Percentiles rank a stretch among this genome's conserved stretches.
Evolutionary conservation across 2,888 invertebrate genomes (phyloP).

Genomic region (Linnaemya vulpina): DNA sequence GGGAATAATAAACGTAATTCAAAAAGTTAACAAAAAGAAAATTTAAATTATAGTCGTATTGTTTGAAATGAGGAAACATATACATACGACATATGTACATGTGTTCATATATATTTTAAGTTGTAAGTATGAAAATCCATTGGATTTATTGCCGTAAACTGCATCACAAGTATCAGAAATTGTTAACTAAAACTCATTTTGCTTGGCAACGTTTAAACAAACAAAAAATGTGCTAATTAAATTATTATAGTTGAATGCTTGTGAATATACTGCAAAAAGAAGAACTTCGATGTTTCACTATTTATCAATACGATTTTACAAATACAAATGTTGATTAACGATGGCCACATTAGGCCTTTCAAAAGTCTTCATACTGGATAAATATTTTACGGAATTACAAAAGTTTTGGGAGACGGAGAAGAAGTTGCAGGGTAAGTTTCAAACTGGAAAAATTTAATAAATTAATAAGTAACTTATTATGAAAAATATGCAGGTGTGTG

Average conservation of each 20-base stretch:
- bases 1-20: constrained; percentile 26
- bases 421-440: constrained; percentile 94
- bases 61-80: too few relatives aligned
- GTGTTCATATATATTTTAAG: neutral
- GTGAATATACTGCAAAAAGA: neutral
- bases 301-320: constrained; percentile 63
- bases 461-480: neutral
- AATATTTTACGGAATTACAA: constrained; percentile 97
- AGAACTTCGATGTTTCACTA: constrained; percentile 46
- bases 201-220: neutral
- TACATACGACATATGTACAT: too few relatives aligned
- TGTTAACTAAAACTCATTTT: neutral
- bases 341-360: constrained; percentile 98
- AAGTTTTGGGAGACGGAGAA: constrained; percentile 99
- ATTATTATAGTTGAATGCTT: neutral
- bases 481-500: neutral
- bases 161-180: neutral
- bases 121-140: constrained; percentile 9
- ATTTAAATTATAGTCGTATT: too few relatives aligned
- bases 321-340: constrained; percentile 82
- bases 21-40: constrained; percentile 16
- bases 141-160: neutral
- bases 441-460: neutral
- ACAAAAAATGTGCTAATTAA: constrained; percentile 25
- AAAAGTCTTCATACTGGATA: constrained; percentile 98